phyloP scores from a whole-genome alignment of 2,113 vertebrate species.

The Alethe diademata region DNA sequence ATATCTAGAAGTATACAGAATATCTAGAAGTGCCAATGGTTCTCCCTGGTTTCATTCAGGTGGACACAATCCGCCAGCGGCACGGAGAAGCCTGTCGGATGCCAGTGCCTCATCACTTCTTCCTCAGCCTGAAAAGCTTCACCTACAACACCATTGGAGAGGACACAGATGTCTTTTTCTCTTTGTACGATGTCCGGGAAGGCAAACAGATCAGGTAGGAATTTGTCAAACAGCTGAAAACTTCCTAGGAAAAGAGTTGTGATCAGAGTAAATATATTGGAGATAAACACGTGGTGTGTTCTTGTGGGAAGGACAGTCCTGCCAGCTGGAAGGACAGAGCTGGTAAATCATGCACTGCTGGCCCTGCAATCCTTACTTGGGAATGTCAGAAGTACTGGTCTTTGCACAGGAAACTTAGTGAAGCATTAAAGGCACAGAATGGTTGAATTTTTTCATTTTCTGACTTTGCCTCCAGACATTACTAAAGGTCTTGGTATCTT shows the following conservation, averaged over 20 bases:
- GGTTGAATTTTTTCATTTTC: neutral
- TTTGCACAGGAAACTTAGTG: neutral
- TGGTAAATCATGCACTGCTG: neutral
- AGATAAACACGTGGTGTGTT: neutral
- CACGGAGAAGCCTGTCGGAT: conserved; percentile 88
- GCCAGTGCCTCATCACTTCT: conserved; percentile 94
- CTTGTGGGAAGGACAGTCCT: neutral
- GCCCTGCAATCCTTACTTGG: accelerated
- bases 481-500: neutral
- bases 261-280: accelerated
- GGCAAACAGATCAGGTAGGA: conserved; percentile 94
- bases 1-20: neutral
- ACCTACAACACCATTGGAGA: conserved; percentile 98
- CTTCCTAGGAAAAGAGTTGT: neutral
- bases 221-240: neutral
- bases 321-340: neutral
- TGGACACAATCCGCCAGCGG: conserved; percentile 86
- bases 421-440: neutral
- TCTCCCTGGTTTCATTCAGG: conserved; percentile 64
- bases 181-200: conserved; percentile 91
- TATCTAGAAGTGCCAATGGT: neutral
- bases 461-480: neutral
- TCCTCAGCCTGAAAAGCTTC: conserved; percentile 96
- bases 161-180: conserved; percentile 94
- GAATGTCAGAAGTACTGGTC: neutral